Conservation (phyloP, 2,113 vertebrate species). For the Nothoprocta perdicaria region DNA sequence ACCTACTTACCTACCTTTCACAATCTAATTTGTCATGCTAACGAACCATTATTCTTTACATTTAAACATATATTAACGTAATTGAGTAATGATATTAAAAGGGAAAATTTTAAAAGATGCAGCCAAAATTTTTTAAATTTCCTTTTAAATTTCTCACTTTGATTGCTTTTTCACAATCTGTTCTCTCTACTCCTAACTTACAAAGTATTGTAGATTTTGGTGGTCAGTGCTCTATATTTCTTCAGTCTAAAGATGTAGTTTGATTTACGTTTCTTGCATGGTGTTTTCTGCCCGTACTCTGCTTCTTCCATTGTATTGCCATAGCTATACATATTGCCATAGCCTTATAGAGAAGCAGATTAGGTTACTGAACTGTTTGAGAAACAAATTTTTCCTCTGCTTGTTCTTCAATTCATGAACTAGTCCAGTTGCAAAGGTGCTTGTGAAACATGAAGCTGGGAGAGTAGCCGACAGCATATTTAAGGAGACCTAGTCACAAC, state of each 20-base stretch:
- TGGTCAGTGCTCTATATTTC: not conserved
- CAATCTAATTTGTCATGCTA: slow-evolving; percentile 3
- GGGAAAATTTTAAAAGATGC: not conserved
- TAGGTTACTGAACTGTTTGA: not conserved
- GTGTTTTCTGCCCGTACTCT: not conserved
- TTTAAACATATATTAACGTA: slow-evolving; percentile 17
- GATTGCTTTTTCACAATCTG: not conserved
- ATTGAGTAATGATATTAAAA: not conserved
- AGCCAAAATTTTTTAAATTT: not conserved
- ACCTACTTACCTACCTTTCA: slow-evolving; percentile 10
- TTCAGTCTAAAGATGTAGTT: not conserved
- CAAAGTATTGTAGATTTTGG: not conserved
- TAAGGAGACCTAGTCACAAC: not conserved
- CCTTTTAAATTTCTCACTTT: not conserved
- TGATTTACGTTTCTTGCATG: not conserved
- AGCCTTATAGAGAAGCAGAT: not conserved
- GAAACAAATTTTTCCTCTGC: not conserved
- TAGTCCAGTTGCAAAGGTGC: not conserved
- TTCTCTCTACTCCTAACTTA: not conserved
- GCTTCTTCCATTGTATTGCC: not conserved
- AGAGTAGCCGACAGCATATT: not conserved
- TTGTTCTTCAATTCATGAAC: not conserved
- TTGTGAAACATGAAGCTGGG: not conserved
- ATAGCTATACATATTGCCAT: not conserved
- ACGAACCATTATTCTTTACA: slow-evolving; percentile 25